These are phyloP conservation scores for Thamnophis elegans DNA, from an alignment of 2,797 vertebrate genomes.

Conservation along the genomic window DNA sequence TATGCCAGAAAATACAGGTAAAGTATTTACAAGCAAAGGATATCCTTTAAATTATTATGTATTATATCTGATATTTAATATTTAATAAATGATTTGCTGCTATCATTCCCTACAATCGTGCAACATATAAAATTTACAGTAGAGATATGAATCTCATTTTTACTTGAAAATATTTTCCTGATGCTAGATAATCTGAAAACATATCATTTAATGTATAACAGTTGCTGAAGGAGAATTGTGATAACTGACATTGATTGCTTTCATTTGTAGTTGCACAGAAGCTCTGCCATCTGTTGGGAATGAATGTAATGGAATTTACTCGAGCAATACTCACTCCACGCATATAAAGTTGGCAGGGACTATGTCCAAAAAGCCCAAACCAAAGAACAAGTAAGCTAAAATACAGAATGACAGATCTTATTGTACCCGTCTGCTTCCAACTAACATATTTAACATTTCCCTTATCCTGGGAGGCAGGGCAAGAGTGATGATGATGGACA, in stretches of 20 bases:
- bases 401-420: accelerated
- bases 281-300: conserved; percentile 82
- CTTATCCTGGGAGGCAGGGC: neutral
- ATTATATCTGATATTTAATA: accelerated
- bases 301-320: conserved; percentile 85
- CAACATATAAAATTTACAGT: neutral
- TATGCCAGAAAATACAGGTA: conserved; percentile 98
- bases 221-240: neutral
- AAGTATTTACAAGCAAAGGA: accelerated
- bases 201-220: neutral
- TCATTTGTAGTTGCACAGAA: conserved; percentile 89
- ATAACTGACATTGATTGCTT: conserved; percentile 4
- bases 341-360: conserved; percentile 93
- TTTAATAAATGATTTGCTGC: neutral
- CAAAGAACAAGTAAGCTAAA: conserved; percentile 88
- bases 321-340: conserved; percentile 81
- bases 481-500: neutral
- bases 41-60: neutral
- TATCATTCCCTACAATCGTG: neutral
- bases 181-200: neutral
- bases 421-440: neutral
- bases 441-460: neutral
- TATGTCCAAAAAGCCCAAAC: conserved; percentile 99
- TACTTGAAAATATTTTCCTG: neutral
- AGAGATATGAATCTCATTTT: neutral